Evolutionary conservation across 2,888 invertebrate genomes (phyloP), one percentile per base, ranked within the genome.

Genomic region (Cyclophora punctaria): DNA sequence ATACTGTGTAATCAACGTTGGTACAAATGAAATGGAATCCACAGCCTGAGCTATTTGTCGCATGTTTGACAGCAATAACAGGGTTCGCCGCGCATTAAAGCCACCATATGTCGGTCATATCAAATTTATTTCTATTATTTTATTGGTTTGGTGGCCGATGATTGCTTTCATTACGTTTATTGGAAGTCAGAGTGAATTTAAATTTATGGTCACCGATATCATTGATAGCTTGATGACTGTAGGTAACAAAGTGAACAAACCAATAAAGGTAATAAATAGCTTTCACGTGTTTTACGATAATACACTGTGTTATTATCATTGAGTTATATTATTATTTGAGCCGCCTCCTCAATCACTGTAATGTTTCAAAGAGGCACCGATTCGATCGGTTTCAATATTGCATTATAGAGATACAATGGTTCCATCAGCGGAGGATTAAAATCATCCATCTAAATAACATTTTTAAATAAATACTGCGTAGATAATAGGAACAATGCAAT

Each of bases 81-180:
- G 87, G 87, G 86, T 83, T 80, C 76, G 76, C 71, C 74, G 77
- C 78, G 81, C 85, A 82, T 84, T 83, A 83, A 71, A 73, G 76
- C 80, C 78, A 71, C 87, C 88, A 88, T 88, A 87, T 88, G 88
- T 86, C 84, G 86, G 82, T 86, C 84, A 86, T 87, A 88, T 88
- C 87, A 85, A 88, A 85, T 87, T 86, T 86, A 87, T 86, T 87
- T 86, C 86, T 84, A 86, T 87, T 87, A 87, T 87, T 86, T 86
- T 85, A 86, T 87, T 87, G 83, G 81, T 76, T 82, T 72, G 75
- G 75, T 76, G 74, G 75, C 68, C 75, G 76, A 82, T 84, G 81
- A 87, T 87, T 82, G 80, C 82, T 73, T 84, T 86, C 87, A 87
- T 88, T 88, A 87, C 80, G 78, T 84, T 86, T 85, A 86, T 86